These are phyloP conservation scores for Serrognathus titanus DNA, from an alignment of 2,888 invertebrate species.

Conservation along the genomic window DNA sequence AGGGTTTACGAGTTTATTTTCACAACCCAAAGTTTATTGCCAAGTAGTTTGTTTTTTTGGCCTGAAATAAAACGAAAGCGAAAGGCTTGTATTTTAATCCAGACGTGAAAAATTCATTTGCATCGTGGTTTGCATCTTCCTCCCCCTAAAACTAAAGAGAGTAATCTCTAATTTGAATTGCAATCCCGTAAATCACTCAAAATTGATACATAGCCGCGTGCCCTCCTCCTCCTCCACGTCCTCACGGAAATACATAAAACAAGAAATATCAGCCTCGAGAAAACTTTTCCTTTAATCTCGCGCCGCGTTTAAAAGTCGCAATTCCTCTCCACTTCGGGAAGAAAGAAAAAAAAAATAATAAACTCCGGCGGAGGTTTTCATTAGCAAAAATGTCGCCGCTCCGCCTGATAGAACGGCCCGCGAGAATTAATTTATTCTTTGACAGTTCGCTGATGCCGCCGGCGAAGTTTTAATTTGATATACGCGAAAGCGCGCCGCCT, in stretches of 20 bases:
- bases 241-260: background rate
- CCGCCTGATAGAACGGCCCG: background rate
- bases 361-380: background rate
- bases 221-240: slow-evolving; percentile 3
- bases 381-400: background rate
- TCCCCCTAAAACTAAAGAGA: slow-evolving; percentile 22
- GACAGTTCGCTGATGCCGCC: background rate
- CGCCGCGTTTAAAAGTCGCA: background rate
- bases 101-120: too few relatives aligned
- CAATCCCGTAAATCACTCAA: slow-evolving; percentile 46
- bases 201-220: slow-evolving; percentile 40
- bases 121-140: background rate
- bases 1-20: too few relatives aligned
- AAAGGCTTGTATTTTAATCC: too few relatives aligned
- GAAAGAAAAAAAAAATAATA: background rate
- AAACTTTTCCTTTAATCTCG: slow-evolving; percentile 38
- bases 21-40: too few relatives aligned
- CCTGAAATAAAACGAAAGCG: too few relatives aligned
- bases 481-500: background rate
- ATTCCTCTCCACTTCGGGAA: slow-evolving; percentile 16
- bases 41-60: too few relatives aligned
- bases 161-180: slow-evolving; percentile 47
- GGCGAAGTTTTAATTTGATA: background rate
- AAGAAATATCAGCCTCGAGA: slow-evolving; percentile 17
- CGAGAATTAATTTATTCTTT: background rate